Percentiles rank a stretch among this genome's conserved stretches.
Evolutionary conservation across 2,888 invertebrate genomes (phyloP).

Genomic region (Yponomeuta sedellus): DNA sequence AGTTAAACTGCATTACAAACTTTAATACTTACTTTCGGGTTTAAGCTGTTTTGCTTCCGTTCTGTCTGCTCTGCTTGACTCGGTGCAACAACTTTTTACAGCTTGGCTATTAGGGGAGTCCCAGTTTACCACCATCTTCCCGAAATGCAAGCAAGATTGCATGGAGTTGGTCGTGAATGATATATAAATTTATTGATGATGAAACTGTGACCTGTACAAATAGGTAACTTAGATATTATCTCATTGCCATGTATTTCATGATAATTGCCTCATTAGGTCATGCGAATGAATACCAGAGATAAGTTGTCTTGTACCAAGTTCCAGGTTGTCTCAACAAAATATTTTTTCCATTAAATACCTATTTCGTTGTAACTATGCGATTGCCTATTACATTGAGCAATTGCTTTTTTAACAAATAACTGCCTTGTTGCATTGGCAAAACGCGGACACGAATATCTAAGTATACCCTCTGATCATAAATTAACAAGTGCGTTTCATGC

Average conservation of each 20-base stretch:
- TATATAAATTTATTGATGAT: background rate
- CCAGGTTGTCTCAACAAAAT: background rate
- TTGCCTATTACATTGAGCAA: background rate
- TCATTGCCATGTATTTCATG: background rate
- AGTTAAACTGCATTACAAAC: background rate
- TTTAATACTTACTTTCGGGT: background rate
- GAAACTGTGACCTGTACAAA: background rate
- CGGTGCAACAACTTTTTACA: background rate
- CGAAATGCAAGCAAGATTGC: too few relatives aligned
- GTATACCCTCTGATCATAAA: conserved; percentile 12
- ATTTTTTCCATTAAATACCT: background rate
- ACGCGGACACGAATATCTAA: conserved; percentile 14
- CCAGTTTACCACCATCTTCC: too few relatives aligned
- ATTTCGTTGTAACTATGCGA: background rate
- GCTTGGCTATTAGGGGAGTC: background rate
- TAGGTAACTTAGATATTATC: background rate
- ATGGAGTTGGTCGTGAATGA: background rate
- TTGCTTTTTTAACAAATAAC: conserved; percentile 9
- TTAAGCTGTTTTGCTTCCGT: background rate
- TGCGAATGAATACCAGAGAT: background rate
- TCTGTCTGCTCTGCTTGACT: background rate
- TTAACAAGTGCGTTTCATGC: conserved; percentile 15
- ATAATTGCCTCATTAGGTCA: background rate
- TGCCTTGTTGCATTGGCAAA: conserved; percentile 10
- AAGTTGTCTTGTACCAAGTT: background rate